These are phyloP conservation scores for Philereme transversata DNA, from an alignment of 2,888 invertebrate species.

Conservation along the genomic window DNA sequence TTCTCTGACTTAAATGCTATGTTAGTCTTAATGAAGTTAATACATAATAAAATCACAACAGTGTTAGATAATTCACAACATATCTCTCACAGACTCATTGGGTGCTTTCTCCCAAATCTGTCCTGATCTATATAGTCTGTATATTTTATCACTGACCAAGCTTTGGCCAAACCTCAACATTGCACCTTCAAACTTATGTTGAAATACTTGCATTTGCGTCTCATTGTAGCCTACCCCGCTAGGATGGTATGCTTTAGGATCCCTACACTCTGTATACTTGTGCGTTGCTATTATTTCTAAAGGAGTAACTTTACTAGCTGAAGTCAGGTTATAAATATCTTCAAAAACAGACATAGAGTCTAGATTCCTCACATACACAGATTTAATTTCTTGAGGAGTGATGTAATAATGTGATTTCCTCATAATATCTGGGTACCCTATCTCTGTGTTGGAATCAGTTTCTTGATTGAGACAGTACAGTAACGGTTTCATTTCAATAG, in stretches of 20 bases:
- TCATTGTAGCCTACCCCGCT: slow-evolving; percentile 68
- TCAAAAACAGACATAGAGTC: slow-evolving; percentile 75
- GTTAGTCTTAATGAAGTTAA: slow-evolving; percentile 7
- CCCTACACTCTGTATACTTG: slow-evolving; percentile 77
- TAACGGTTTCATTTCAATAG: slow-evolving; percentile 61
- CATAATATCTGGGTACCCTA: slow-evolving; percentile 71
- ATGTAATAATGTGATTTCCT: slow-evolving; percentile 75
- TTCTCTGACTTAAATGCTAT: neutral
- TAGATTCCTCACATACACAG: slow-evolving; percentile 68
- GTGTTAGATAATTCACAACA: slow-evolving; percentile 28
- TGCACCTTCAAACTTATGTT: slow-evolving; percentile 79
- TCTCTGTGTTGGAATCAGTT: slow-evolving; percentile 73
- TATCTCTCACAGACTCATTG: slow-evolving; percentile 68
- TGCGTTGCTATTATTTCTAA: slow-evolving; percentile 69
- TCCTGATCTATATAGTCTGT: slow-evolving; percentile 73
- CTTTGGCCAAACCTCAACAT: slow-evolving; percentile 78
- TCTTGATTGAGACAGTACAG: slow-evolving; percentile 76
- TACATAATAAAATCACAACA: slow-evolving; percentile 6
- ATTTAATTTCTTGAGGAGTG: slow-evolving; percentile 56
- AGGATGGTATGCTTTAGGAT: slow-evolving; percentile 62
- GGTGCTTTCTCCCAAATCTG: slow-evolving; percentile 76
- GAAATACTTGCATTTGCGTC: slow-evolving; percentile 75
- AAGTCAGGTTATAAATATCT: slow-evolving; percentile 65
- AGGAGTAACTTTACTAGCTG: slow-evolving; percentile 56
- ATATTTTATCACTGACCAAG: slow-evolving; percentile 75